Evolutionary conservation across 2,888 invertebrate species (phyloP).

Genomic region (Hydroisotoma schaefferi): DNA sequence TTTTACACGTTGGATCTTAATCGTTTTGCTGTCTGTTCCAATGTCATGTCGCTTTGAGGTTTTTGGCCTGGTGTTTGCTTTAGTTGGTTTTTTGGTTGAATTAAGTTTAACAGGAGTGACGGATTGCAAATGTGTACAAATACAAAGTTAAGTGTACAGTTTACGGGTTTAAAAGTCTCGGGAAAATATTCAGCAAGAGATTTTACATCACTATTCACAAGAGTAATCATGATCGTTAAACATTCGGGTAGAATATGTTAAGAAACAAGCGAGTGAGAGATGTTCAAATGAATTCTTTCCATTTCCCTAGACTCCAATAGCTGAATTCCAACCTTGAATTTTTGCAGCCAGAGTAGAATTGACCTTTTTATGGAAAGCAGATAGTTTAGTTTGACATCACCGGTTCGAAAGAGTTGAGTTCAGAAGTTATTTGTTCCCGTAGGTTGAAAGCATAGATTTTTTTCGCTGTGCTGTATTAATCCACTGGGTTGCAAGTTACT

Average conservation of each 20-base stretch:
- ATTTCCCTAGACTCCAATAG: neutral
- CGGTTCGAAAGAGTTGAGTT: no score
- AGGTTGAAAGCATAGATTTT: no score
- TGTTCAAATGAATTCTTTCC: neutral
- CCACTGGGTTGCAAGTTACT: no score
- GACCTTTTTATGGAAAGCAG: neutral
- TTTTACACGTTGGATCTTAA: no score
- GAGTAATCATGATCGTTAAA: neutral
- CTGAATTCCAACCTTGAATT: neutral
- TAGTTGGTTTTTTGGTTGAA: no score
- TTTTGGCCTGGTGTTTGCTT: no score
- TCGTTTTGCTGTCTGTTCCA: no score
- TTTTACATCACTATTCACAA: neutral
- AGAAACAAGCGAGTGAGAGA: neutral
- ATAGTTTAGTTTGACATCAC: neutral
- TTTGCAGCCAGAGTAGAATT: neutral
- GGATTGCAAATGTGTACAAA: conserved; percentile 3
- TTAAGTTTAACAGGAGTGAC: conserved; percentile 6
- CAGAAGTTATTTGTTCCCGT: no score
- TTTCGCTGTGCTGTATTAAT: no score
- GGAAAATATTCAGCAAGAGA: neutral
- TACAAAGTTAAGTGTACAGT: no score
- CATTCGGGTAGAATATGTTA: neutral
- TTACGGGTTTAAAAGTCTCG: no score
- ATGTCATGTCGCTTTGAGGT: no score